phyloP scores from a whole-genome alignment of 2,113 vertebrate species.

The Axis porcinus region DNA sequence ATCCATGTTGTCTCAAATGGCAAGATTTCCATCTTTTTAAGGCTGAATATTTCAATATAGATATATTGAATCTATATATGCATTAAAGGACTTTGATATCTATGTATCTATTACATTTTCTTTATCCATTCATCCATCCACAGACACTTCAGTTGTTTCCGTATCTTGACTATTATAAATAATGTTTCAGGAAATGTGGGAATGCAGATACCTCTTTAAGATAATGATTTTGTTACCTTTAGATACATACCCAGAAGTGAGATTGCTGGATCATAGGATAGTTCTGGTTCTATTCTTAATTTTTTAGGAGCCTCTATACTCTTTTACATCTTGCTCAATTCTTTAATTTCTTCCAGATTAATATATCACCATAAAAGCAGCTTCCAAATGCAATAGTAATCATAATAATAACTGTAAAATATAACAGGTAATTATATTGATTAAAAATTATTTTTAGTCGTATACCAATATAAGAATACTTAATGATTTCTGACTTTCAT shows the following conservation, averaged over 20 bases:
- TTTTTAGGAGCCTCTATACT: neutral
- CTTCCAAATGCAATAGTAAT: neutral
- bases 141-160: neutral
- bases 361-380: neutral
- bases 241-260: neutral
- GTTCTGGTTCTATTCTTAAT: neutral
- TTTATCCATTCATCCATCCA: neutral
- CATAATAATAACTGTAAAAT: neutral
- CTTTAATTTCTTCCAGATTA: constrained; percentile 36
- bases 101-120: neutral
- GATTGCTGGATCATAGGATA: neutral
- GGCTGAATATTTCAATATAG: neutral
- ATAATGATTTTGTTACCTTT: neutral
- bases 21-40: neutral
- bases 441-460: neutral
- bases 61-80: neutral
- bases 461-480: neutral
- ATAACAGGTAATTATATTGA: neutral
- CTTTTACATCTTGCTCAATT: neutral
- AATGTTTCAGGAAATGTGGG: neutral
- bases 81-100: neutral
- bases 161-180: neutral
- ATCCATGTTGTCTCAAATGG: neutral
- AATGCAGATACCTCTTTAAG: neutral
- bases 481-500: neutral